phyloP scores from a whole-genome alignment of 2,797 vertebrate genomes.

The Sebastes steindachneri region DNA sequence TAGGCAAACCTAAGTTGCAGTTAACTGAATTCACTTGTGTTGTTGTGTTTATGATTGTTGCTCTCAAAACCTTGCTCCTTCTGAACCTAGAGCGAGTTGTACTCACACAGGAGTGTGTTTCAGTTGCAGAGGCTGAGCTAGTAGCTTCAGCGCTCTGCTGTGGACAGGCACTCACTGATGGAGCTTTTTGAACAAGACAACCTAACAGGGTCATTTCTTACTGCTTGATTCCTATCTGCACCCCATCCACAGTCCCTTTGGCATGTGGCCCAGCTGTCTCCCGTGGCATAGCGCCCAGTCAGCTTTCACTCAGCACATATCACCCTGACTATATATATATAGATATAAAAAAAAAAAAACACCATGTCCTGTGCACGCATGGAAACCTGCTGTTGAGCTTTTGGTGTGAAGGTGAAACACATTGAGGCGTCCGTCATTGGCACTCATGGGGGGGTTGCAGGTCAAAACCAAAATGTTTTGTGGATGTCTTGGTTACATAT shows the following conservation, averaged over 20 bases:
- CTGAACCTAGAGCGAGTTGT: background rate
- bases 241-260: conserved; percentile 30
- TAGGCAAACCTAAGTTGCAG: background rate
- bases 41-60: background rate
- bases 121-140: background rate
- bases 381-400: conserved; percentile 33
- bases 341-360: background rate
- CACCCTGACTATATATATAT: conserved; percentile 8
- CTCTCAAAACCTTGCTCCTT: background rate
- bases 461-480: background rate
- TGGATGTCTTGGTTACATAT: background rate
- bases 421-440: conserved; percentile 19
- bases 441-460: background rate
- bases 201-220: conserved; percentile 45
- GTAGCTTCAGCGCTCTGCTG: background rate
- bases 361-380: background rate
- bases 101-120: background rate
- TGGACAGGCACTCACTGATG: background rate
- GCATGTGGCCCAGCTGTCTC: conserved; percentile 42
- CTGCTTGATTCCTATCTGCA: conserved; percentile 22
- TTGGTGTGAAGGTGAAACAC: conserved; percentile 68
- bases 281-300: conserved; percentile 22
- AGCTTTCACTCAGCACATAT: conserved; percentile 61
- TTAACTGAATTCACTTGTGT: background rate
- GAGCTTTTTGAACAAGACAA: conserved; percentile 7